Evolutionary conservation across 2,797 vertebrate species (phyloP).

Genomic region (Alcedo quadribrachys): DNA sequence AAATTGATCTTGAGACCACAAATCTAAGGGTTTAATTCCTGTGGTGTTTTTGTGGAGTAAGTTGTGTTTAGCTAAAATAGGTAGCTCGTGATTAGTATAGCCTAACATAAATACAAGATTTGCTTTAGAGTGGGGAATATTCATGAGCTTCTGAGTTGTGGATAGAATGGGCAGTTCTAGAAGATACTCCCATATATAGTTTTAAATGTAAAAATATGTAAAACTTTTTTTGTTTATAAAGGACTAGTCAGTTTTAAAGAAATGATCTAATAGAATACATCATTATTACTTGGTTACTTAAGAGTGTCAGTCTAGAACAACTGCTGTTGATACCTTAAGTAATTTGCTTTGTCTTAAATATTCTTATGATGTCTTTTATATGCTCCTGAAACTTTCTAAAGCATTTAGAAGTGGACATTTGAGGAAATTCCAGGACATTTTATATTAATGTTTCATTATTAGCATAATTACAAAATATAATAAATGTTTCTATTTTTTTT

Average conservation of each 20-base stretch:
- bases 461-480: neutral
- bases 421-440: too few species aligned
- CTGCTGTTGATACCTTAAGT: neutral
- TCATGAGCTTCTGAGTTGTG: neutral
- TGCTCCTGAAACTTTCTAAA: neutral
- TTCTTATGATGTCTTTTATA: neutral
- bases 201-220: neutral
- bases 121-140: neutral
- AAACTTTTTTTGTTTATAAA: neutral
- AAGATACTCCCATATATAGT: neutral
- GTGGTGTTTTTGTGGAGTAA: neutral
- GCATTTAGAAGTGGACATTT: neutral
- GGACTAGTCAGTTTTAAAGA: neutral
- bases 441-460: neutral
- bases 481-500: neutral
- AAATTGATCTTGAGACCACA: neutral
- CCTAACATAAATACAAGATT: neutral
- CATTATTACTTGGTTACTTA: neutral
- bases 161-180: neutral
- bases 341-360: neutral
- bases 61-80: neutral
- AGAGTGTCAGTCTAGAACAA: neutral
- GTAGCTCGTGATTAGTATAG: neutral
- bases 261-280: neutral
- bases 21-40: neutral